Evolutionary conservation across 2,797 vertebrate species (phyloP).

Genomic region (Loriculus beryllinus): DNA sequence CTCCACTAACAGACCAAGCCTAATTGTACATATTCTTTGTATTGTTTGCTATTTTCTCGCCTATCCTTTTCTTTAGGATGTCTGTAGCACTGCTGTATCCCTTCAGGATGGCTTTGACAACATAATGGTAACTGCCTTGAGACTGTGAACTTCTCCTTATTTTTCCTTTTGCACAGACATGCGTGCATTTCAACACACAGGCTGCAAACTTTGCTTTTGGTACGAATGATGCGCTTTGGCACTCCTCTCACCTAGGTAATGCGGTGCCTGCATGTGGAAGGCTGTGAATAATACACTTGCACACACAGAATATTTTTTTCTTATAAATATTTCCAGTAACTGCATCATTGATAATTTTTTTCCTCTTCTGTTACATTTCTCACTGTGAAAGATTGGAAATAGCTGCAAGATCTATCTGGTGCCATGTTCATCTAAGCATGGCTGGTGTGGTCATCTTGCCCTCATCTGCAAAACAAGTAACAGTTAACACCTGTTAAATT

Average conservation of each 20-base stretch:
- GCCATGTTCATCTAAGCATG: background rate
- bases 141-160: background rate
- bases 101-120: constrained; percentile 72
- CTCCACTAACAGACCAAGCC: background rate
- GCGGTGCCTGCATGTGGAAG: background rate
- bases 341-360: background rate
- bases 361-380: background rate
- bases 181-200: background rate
- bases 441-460: background rate
- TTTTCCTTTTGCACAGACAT: background rate
- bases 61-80: constrained; percentile 64
- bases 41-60: constrained; percentile 61
- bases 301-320: background rate
- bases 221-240: background rate
- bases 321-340: background rate
- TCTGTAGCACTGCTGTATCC: constrained; percentile 63
- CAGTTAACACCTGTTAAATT: background rate
- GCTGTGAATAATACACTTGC: background rate
- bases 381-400: background rate
- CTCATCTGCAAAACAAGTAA: background rate
- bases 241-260: background rate
- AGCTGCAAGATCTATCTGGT: background rate
- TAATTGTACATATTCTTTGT: background rate
- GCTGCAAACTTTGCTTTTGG: background rate
- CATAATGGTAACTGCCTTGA: constrained; percentile 64